Base-by-base conservation (phyloP, 2,888 invertebrate species). In the Phalangium opilio region DNA sequence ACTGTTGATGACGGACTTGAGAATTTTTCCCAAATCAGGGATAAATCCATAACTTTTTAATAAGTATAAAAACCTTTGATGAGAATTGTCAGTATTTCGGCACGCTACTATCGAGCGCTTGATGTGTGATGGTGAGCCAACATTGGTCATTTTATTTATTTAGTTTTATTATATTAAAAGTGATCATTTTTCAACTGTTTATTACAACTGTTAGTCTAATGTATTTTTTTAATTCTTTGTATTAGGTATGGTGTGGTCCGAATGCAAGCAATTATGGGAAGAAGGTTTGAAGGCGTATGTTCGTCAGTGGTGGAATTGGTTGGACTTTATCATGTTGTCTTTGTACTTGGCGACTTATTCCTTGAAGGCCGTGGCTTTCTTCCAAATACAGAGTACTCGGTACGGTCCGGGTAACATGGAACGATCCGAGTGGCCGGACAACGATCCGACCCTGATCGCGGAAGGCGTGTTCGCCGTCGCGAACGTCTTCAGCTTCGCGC, bases 251-350 rank as follows among this genome's bases (percentile, higher is more conserved):
- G 65, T 73, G 21, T 73, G 73, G 73, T 67, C 70, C 1, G 73
- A 73, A 54, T 70, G 72, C 58, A 73, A 73, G 55, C 73, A 73
- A 58, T 59, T 73, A n/a, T 72, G 73, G 73, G 72, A 72, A 47
- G 73, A 73, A 57, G 52, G 52, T 15, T 59, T 71, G 44, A 68
- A 67, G 50, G 70, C 70, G 18, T 73, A 73, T 58, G 63, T 69
- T 19, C 61, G 67, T 12, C 73, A 73, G 56, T 73, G 72, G 72
- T 73, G 73, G 73, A 73, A 73, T 60, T 73, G 72, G 72, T 62
- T 73, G 38, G 73, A 73, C 59, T 73, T 73, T 57, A 68, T 72
- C 51, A 73, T 73, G 73, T 63, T 73, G 12, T 71, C 71, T 17
- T 63, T 73, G 8, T 73, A 73, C 57, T 61, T 73, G 33, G 67